Percentiles rank a stretch among this genome's conserved stretches.
phyloP scores from a whole-genome alignment of 2,888 invertebrate species.

The Caenorhabditis angaria region DNA sequence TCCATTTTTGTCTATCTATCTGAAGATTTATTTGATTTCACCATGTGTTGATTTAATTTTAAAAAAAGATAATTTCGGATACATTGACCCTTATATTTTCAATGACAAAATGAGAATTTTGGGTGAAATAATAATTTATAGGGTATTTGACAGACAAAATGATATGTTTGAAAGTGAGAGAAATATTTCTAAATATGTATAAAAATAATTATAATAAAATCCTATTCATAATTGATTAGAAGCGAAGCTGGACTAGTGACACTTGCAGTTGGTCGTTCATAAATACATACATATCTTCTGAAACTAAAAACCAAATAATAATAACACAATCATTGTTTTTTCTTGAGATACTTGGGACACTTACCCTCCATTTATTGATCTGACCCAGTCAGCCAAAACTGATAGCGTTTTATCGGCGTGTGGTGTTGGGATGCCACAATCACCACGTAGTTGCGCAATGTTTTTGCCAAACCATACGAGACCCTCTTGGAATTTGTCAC shows the following conservation, averaged over 20 bases:
- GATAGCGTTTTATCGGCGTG: slow-evolving; percentile 46
- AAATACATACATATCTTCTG: slow-evolving; percentile 37
- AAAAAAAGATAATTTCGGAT: neutral
- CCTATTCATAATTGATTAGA: slow-evolving; percentile 20
- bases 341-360: slow-evolving; percentile 5
- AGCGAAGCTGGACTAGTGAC: slow-evolving; percentile 23
- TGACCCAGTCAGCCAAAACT: slow-evolving; percentile 38
- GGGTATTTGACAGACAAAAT: neutral
- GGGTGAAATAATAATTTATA: neutral
- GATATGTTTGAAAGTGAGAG: neutral
- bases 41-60: neutral
- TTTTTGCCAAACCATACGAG: slow-evolving; percentile 75
- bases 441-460: slow-evolving; percentile 81
- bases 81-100: neutral
- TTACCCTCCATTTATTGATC: slow-evolving; percentile 36
- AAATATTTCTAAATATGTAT: neutral
- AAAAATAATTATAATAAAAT: neutral
- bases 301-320: neutral
- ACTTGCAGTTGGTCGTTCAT: slow-evolving; percentile 26
- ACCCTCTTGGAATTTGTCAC: slow-evolving; percentile 40
- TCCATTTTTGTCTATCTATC: slow-evolving; percentile 6
- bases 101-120: neutral
- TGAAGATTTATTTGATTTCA: neutral
- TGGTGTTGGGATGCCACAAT: slow-evolving; percentile 55
- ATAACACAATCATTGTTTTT: neutral